Evolutionary conservation across 2,797 vertebrate species (phyloP).

Genomic region (Pteropus rufus): DNA sequence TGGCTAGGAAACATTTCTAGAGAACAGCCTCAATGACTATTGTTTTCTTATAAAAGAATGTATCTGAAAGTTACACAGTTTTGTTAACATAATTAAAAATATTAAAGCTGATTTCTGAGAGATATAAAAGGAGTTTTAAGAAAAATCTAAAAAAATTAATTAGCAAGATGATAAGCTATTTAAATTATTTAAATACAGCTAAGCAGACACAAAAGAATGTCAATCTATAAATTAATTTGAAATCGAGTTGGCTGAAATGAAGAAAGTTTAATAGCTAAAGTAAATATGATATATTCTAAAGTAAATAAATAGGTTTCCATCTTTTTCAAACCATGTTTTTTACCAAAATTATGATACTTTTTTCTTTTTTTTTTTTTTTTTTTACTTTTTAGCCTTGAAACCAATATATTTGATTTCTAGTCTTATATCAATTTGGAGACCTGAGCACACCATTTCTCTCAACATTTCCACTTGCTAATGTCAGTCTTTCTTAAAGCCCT

Average conservation of each 20-base stretch:
- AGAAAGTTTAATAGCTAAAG: neutral
- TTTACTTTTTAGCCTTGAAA: neutral
- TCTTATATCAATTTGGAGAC: neutral
- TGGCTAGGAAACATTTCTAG: conserved; percentile 71
- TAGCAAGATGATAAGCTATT: conserved; percentile 30
- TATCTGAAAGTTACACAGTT: conserved; percentile 53
- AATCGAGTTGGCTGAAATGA: conserved; percentile 7
- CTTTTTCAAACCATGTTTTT: neutral
- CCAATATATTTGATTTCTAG: neutral
- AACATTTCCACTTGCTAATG: neutral
- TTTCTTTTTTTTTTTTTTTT: neutral
- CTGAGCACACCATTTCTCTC: neutral
- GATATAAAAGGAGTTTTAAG: conserved; percentile 33
- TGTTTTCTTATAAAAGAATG: conserved; percentile 63
- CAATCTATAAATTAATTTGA: conserved; percentile 9
- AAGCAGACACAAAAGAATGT: neutral
- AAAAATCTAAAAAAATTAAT: conserved; percentile 26
- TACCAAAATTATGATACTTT: neutral
- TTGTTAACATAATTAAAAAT: conserved; percentile 70
- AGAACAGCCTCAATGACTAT: conserved; percentile 52
- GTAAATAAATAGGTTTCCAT: neutral
- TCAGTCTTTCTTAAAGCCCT: neutral
- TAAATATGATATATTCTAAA: neutral
- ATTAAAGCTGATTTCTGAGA: conserved; percentile 47
- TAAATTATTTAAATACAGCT: neutral